Base-by-base conservation (phyloP, 2,113 vertebrate species). In the Dicaeum eximium region DNA sequence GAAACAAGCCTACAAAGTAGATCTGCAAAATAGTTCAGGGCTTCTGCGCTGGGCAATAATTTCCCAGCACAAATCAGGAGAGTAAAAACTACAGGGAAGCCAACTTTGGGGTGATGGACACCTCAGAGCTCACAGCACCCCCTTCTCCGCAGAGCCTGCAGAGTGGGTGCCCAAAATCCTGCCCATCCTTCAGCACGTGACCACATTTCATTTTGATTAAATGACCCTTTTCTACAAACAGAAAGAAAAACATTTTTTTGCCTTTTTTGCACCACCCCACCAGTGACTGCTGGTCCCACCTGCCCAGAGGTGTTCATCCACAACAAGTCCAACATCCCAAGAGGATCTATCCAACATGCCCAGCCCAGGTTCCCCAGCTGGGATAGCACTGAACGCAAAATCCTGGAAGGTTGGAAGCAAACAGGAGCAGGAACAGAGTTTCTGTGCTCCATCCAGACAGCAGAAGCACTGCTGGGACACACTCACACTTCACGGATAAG, bases 111-210 rank as follows among this genome's bases (percentile, higher is more conserved):
- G 50, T 57, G 42, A 30, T 5, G 50, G 42, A 65, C 11, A 24
- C 21, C 7, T 21, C 27, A 42, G 48, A 84, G 24, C 27, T 25
- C 67, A 16, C 1, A 60, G 44, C 62, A 75, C 4, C 3, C 24
- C 13, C 2, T 47, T 4, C 30, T 57, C 35, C 53, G 58, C 30
- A 35, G 22, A 85, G 35, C 40, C 40, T 37, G 42, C 37, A 40
- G 27, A 56, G 24, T 2, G 1, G 25, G 16, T 25, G 31, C n/a
- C 71, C 66, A 2, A 50, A 89, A 77, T 17, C 18, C 30, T 57
- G 12, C 28, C 3, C 13, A 30, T 20, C 47, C 64, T 74, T 65
- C 30, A 22, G 50, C 0, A 1, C 0, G 0, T 9, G 37, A 16
- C n/a, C 1, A 1, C 44, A 0, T 33, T 69, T 35, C 37, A 18